These are phyloP conservation scores for Agrotis exclamationis DNA, from an alignment of 2,888 invertebrate species.

Conservation along the genomic window DNA sequence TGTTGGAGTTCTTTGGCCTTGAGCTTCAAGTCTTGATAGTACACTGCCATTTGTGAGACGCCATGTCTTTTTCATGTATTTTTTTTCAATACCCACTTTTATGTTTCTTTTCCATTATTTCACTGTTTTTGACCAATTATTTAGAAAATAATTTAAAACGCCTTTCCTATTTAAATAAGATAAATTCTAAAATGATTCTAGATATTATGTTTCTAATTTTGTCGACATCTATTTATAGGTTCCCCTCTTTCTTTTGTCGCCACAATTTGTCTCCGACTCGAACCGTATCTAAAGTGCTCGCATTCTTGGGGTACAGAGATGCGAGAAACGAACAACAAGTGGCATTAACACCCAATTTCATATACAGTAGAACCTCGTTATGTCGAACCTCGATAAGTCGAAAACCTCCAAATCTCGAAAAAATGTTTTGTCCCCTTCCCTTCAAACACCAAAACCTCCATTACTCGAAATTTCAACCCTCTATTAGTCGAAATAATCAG, in stretches of 20 bases:
- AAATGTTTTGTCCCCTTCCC: no score
- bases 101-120: no score
- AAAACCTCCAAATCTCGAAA: no score
- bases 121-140: not conserved
- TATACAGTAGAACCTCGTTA: no score
- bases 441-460: no score
- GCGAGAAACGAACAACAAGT: conserved; percentile 36
- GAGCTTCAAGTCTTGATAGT: no score
- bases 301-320: conserved; percentile 22
- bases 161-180: conserved; percentile 9
- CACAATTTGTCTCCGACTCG: conserved; percentile 48
- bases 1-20: no score
- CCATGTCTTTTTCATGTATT: no score
- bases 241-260: conserved; percentile 58
- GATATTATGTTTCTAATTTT: conserved; percentile 32
- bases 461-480: no score
- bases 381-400: no score
- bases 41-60: no score
- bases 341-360: conserved; percentile 47
- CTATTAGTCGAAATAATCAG: no score
- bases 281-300: conserved; percentile 35
- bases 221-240: conserved; percentile 43
- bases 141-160: not conserved
- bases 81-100: not conserved
- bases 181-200: conserved; percentile 10